Evolutionary conservation across 2,797 vertebrate species (phyloP).

Genomic region (Platalea minor): DNA sequence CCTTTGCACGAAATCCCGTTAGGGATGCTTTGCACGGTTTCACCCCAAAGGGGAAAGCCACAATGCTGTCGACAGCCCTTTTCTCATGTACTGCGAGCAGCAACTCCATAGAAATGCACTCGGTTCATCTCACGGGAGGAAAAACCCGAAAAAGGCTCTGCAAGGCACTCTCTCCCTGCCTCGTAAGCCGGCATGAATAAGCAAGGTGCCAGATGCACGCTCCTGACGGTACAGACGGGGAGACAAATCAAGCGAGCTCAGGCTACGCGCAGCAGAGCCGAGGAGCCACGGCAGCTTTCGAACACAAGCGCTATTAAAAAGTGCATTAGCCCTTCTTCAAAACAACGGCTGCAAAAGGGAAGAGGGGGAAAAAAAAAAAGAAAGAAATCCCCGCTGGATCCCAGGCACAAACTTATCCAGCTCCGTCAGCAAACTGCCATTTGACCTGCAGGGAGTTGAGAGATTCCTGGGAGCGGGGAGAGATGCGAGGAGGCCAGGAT

Average conservation of each 20-base stretch:
- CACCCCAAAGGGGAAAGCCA: neutral
- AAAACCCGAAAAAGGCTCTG: neutral
- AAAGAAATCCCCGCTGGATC: neutral
- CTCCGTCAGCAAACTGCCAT: neutral
- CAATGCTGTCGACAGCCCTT: neutral
- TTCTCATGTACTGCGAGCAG: accelerated
- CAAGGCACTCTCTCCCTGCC: neutral
- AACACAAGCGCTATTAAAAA: neutral
- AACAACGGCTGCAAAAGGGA: neutral
- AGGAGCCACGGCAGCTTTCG: neutral
- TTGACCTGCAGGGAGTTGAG: neutral
- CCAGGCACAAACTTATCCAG: neutral
- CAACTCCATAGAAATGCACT: neutral
- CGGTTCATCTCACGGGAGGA: neutral
- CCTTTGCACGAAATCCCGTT: neutral
- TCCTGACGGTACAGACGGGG: neutral
- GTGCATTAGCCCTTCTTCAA: neutral
- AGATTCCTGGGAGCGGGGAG: neutral
- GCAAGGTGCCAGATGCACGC: neutral
- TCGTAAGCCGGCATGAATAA: constrained; percentile 11
- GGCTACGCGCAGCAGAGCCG: neutral
- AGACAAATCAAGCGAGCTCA: neutral
- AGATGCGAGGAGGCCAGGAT: neutral
- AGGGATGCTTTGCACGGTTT: neutral
- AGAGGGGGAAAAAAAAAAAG: accelerated